Evolutionary conservation across 2,113 vertebrate species (phyloP).

Genomic region (Otocyon megalotis): DNA sequence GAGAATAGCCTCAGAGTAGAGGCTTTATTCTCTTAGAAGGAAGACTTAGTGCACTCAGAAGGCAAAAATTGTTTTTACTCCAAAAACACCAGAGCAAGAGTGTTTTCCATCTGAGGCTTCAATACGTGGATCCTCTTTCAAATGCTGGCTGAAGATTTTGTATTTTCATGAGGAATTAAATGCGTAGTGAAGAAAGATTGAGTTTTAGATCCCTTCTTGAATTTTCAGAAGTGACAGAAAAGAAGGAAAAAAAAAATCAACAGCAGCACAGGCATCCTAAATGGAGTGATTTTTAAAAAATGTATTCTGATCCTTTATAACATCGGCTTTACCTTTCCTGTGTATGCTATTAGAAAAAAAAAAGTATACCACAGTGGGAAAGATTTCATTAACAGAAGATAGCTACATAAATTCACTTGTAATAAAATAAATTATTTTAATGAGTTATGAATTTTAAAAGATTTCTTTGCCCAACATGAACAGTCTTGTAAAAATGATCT

Average conservation of each 20-base stretch:
- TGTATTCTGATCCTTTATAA: not conserved
- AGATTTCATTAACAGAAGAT: not conserved
- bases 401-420: constrained; percentile 50
- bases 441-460: constrained; percentile 54
- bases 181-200: not conserved
- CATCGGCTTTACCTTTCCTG: not conserved
- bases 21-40: not conserved
- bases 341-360: not conserved
- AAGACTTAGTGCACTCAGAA: not conserved
- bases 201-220: not conserved
- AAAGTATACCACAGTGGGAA: not conserved
- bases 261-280: not conserved
- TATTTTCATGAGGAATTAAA: constrained; percentile 28
- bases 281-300: not conserved
- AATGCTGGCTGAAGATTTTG: not conserved
- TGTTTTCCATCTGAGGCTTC: not conserved
- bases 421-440: constrained; percentile 66
- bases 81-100: not conserved
- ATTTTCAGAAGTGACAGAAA: not conserved
- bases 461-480: not conserved
- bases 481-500: constrained; percentile 78
- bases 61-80: not conserved
- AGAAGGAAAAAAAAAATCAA: not conserved
- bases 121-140: not conserved
- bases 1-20: not conserved